Conservation (phyloP, 2,113 vertebrate species). For the Trogon surrucura region DNA sequence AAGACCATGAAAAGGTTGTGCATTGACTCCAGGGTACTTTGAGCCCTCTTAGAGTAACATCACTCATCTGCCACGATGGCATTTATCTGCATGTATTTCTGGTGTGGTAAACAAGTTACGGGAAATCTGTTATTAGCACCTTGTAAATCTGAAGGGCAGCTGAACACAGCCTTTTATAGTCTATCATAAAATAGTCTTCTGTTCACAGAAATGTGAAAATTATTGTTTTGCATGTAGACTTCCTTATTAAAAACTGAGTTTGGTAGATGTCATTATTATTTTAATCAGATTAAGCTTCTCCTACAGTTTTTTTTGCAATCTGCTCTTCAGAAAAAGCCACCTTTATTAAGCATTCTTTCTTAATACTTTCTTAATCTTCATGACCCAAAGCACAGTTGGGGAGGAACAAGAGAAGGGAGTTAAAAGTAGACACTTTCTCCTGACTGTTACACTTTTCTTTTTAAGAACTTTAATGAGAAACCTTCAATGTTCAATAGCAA, state of each 20-base stretch:
- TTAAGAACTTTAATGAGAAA: conserved; percentile 14
- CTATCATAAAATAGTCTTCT: background rate
- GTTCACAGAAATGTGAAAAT: conserved; percentile 48
- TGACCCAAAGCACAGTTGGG: background rate
- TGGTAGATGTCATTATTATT: conserved; percentile 48
- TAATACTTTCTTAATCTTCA: conserved; percentile 21
- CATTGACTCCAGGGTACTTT: background rate
- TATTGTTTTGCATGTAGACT: conserved; percentile 1
- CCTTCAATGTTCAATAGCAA: background rate
- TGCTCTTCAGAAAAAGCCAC: background rate
- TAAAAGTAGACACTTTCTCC: conserved; percentile 4
- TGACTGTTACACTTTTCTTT: background rate
- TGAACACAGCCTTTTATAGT: conserved; percentile 22
- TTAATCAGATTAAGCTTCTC: conserved; percentile 40
- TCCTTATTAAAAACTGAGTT: conserved; percentile 25
- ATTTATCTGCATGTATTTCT: conserved; percentile 48
- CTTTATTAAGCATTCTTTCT: conserved; percentile 31
- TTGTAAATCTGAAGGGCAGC: background rate
- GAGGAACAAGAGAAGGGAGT: background rate
- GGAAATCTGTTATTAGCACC: background rate
- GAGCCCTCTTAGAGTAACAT: background rate
- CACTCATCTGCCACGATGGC: background rate
- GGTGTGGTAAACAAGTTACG: conserved; percentile 4
- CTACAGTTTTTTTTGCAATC: background rate
- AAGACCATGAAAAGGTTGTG: background rate